Evolutionary conservation across 23 tunicate genomes (phyloP).

Genomic region (Clavelina lepadiformis): DNA sequence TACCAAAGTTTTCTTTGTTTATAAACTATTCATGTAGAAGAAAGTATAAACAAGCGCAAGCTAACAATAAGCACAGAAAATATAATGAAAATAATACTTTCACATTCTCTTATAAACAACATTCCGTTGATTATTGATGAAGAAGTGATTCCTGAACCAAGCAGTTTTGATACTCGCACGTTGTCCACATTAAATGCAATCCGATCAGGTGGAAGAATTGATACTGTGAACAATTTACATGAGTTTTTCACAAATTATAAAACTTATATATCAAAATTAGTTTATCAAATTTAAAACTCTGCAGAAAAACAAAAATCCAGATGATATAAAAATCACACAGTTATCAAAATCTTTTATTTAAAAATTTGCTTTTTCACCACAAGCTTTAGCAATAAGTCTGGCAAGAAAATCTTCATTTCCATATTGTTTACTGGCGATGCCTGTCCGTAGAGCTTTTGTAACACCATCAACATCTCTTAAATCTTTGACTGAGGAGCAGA

Average conservation of each 20-base stretch:
- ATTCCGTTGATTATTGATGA: conserved; percentile 83
- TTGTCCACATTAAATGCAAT: conserved; percentile 88
- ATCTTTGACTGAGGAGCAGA: conserved; percentile 55
- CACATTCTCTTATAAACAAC: conserved; percentile 85
- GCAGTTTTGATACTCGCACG: conserved; percentile 73
- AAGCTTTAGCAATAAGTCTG: conserved; percentile 75
- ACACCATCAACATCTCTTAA: conserved; percentile 59
- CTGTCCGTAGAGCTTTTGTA: conserved; percentile 64
- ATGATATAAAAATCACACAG: no score
- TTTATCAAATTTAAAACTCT: no score
- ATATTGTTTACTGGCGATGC: conserved; percentile 89
- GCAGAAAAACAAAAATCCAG: no score
- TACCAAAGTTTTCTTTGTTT: not conserved
- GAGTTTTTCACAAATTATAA: not conserved
- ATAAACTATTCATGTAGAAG: not conserved
- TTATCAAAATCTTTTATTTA: no score
- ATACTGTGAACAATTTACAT: conserved; percentile 23
- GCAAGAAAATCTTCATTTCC: conserved; percentile 98
- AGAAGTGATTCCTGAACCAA: conserved; percentile 67
- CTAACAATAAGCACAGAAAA: no score
- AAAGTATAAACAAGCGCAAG: no score
- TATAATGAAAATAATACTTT: no score
- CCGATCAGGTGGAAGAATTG: conserved; percentile 57
- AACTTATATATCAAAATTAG: not conserved
- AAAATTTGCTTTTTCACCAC: no score